Evolutionary conservation across 2,888 invertebrate genomes (phyloP), one percentile per base, ranked within the genome.

Genomic region (Hermaeophaga mercurialis): DNA sequence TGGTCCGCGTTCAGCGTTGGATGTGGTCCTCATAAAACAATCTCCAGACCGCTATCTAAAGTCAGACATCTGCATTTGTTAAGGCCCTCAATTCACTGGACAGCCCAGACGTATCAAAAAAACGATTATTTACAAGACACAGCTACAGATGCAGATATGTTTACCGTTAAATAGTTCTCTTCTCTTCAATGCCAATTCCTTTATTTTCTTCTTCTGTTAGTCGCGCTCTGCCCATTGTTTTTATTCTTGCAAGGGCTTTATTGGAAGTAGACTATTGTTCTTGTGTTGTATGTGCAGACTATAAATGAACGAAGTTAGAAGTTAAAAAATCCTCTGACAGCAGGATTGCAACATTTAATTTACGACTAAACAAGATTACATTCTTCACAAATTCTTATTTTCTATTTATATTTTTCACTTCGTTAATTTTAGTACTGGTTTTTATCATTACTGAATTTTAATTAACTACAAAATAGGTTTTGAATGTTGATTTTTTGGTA

Each of bases 1-100:
- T 59, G 61, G 70, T 67, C 65, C 61, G 56, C 56, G 64, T 64
- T 61, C 66, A 63, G 69, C 70, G 66, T 63, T 67, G 67, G 68
- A 68, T 70, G 70, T 68, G 70, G 70, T 70, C 68, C 70, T 69
- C 71, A 70, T 71, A 72, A 72, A 72, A 69, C 68, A 69, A 67
- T 68, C 64, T 57, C 56, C 58, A 59, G 45, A 67, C 71, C 71
- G 72, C 72, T 72, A 71, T 72, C 71, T 69, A 50, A 54, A 61
- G 64, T 56, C 65, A 64, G 64, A 63, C 66, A 66, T 67, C 66
- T 68, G 69, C 68, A 69, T 69, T 65, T 65, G 60, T 64, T 64
- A 65, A 61, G 53, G 58, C 45, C 58, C 61, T 50, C 53, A 55
- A 55, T 54, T 50, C 54, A 50, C 50, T 52, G 50, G 47, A 47